phyloP scores from a whole-genome alignment of 2,888 invertebrate species.

The Leucophenga montana region DNA sequence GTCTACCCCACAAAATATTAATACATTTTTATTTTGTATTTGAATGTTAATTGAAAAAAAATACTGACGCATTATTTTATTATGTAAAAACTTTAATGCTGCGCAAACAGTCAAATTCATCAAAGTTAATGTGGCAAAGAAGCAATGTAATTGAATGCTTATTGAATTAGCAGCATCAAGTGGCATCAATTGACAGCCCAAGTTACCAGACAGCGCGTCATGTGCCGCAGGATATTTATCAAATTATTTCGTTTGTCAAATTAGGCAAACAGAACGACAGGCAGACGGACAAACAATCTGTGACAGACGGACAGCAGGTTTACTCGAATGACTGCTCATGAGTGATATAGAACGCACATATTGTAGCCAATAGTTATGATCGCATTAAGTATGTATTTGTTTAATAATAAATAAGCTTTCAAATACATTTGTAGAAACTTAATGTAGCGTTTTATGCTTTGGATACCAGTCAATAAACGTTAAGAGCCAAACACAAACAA shows the following conservation, averaged over 20 bases:
- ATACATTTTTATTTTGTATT: no score
- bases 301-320: background rate
- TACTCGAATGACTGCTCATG: slow-evolving; percentile 40
- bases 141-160: slow-evolving; percentile 62
- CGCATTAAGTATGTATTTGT: no score
- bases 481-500: no score
- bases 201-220: background rate
- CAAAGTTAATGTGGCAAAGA: background rate
- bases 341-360: no score
- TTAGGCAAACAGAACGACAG: slow-evolving; percentile 59
- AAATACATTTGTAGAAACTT: no score
- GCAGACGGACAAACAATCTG: background rate
- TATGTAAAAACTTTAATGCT: background rate
- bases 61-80: background rate
- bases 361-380: no score
- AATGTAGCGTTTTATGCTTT: no score
- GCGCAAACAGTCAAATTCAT: background rate
- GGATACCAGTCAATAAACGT: no score
- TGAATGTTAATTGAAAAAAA: background rate
- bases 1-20: no score
- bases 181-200: background rate
- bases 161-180: slow-evolving; percentile 56
- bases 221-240: slow-evolving; percentile 52
- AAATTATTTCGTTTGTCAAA: slow-evolving; percentile 67
- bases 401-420: no score